Evolutionary conservation across 2,888 invertebrate genomes (phyloP), one percentile per base, ranked within the genome.

Genomic region (Aleiodes testaceus): DNA sequence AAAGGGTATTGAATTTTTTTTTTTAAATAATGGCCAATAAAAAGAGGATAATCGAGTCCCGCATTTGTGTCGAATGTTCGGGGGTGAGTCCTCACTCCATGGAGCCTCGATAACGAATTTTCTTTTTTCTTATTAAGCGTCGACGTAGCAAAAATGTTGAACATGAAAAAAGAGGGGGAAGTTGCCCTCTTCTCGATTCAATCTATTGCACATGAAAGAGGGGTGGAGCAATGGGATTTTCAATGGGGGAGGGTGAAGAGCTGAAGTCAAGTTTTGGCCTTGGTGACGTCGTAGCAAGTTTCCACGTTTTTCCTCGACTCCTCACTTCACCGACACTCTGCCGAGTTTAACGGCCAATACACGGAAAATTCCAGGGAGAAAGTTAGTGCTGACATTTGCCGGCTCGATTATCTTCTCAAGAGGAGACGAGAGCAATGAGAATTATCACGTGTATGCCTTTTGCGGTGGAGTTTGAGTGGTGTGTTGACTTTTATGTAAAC

Each of bases 61-160:
- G 18, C 50, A 50, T 50, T 50, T 50, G 50, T 16, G 50, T 50
- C 50, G 18, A 50, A 18, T 50, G 20, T 50, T 18, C 36, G 6
- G 36, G 36, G 36, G 3, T 3, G 36, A 36, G 6, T 6, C 18
- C 20, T 20, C 7, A 3, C 14, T 78, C 78, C 78, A 73, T 78
- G 80, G 78, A 79, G 80, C 75, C 75, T 74, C 79, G 75, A 79
- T 81, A 80, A 80, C 77, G 78, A 81, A 81, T 78, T 50, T 18
- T 50, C 42, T 47, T 45, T 47, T 65, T 66, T 65, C 64, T 68
- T 52, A 45, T 53, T 44, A 61, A 49, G 49, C 72, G 69, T 70
- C 67, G 66, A 72, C 49, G 61, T 64, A 16, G 26, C 44, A 36
- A 69, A 50, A 53, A 65, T 70, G 72, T 72, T 66, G 72, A 69